These are phyloP conservation scores for Ethmia dodecea DNA, from an alignment of 2,888 invertebrate genomes.

Conservation along the genomic window DNA sequence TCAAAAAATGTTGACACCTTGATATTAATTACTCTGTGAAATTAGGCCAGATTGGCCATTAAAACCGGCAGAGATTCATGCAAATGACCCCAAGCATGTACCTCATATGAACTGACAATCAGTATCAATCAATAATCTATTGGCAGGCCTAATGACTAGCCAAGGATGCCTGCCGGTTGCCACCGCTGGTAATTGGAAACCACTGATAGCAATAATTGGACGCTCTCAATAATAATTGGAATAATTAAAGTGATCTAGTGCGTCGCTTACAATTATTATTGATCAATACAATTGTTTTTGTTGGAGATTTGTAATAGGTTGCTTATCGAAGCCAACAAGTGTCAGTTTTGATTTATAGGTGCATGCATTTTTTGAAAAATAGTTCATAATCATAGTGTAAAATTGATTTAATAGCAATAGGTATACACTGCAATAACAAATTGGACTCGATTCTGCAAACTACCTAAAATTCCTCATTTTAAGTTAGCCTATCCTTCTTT, in stretches of 20 bases:
- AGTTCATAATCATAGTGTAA: too few relatives aligned
- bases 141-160: slow-evolving; percentile 70
- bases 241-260: slow-evolving; percentile 58
- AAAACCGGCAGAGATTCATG: slow-evolving; percentile 67
- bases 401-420: too few relatives aligned
- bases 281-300: slow-evolving; percentile 29
- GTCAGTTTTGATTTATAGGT: too few relatives aligned
- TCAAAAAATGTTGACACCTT: too few relatives aligned
- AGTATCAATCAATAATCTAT: slow-evolving; percentile 77
- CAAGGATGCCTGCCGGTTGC: slow-evolving; percentile 60
- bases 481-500: too few relatives aligned
- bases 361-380: too few relatives aligned
- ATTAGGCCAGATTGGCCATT: slow-evolving; percentile 62
- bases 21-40: slow-evolving; percentile 43
- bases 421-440: too few relatives aligned
- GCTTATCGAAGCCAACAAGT: neutral
- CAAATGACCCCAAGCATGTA: slow-evolving; percentile 56
- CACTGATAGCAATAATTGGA: slow-evolving; percentile 52
- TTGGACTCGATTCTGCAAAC: too few relatives aligned
- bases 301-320: slow-evolving; percentile 2
- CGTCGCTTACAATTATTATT: slow-evolving; percentile 26
- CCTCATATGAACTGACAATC: slow-evolving; percentile 55
- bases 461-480: too few relatives aligned
- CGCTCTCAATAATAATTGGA: slow-evolving; percentile 53
- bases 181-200: slow-evolving; percentile 54